Evolutionary conservation across 2,797 vertebrate species (phyloP).

Genomic region (Denticeps clupeoides): DNA sequence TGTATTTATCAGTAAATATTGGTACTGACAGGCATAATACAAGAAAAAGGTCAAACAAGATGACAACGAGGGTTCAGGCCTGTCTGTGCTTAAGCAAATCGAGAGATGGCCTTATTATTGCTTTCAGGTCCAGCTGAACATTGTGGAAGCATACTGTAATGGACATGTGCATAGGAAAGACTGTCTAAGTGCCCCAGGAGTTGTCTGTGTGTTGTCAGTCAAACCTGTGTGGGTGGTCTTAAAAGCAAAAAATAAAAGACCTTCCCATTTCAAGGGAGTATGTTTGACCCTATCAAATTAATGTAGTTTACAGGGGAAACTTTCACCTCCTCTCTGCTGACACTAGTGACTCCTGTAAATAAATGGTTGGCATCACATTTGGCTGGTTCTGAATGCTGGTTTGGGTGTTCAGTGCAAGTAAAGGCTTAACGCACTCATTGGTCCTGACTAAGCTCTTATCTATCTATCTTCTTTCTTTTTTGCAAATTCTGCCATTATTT

Average conservation of each 20-base stretch:
- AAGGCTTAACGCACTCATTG: constrained; percentile 49
- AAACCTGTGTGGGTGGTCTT: background rate
- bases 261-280: too few relatives aligned
- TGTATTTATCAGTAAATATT: too few relatives aligned
- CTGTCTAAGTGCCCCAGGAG: background rate
- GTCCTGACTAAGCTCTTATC: constrained; percentile 26
- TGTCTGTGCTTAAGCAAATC: too few relatives aligned
- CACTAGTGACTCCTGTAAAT: constrained; percentile 23
- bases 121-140: too few relatives aligned
- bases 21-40: too few relatives aligned
- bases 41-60: too few relatives aligned
- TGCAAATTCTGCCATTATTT: constrained; percentile 40
- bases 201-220: background rate
- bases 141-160: background rate
- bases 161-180: background rate
- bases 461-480: background rate
- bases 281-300: too few relatives aligned
- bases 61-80: too few relatives aligned
- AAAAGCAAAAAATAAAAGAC: background rate
- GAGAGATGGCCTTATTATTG: too few relatives aligned
- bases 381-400: constrained; percentile 70
- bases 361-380: constrained; percentile 56
- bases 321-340: constrained; percentile 48
- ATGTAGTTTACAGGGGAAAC: constrained; percentile 44
- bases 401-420: constrained; percentile 46